Percentiles rank a stretch among this genome's conserved stretches.
Evolutionary conservation across 2,888 invertebrate species (phyloP).

Genomic region (Campoletis raptor): DNA sequence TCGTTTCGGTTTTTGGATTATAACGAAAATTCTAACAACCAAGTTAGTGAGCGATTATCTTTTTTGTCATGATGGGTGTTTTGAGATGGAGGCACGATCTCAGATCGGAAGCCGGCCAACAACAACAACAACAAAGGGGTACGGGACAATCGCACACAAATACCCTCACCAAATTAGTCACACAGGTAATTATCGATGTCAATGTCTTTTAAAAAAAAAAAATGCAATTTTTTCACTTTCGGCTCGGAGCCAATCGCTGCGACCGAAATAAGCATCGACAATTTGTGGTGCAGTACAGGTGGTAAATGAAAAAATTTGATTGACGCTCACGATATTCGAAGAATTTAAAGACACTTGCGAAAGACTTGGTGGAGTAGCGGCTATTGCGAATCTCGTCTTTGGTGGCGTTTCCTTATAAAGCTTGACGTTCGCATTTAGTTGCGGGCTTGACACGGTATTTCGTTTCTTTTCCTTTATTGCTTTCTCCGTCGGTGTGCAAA

Average conservation of each 20-base stretch:
- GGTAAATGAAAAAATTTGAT: background rate
- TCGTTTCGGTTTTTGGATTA: background rate
- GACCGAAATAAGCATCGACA: background rate
- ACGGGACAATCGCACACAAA: constrained; percentile 78
- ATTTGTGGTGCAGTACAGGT: background rate
- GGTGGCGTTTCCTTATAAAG: constrained; percentile 51
- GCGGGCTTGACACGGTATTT: constrained; percentile 6
- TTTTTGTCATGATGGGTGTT: constrained; percentile 84
- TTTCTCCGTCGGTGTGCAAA: background rate
- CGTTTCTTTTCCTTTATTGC: constrained; percentile 2
- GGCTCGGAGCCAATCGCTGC: background rate
- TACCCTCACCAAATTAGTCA: constrained; percentile 82
- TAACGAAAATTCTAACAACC: background rate
- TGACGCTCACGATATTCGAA: background rate
- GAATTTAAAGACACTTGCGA: background rate
- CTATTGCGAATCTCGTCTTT: constrained; percentile 6
- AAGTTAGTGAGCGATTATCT: constrained; percentile 41
- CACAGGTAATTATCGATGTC: constrained; percentile 77
- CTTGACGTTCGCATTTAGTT: constrained; percentile 12
- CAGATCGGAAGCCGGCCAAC: constrained; percentile 82
- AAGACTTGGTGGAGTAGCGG: constrained; percentile 17
- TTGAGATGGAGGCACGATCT: constrained; percentile 84
- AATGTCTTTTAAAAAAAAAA: background rate
- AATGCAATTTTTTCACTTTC: background rate
- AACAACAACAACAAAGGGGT: constrained; percentile 74